These are phyloP conservation scores for Brienomyrus longianalis DNA, from an alignment of 2,113 vertebrate genomes.

Conservation along the genomic window DNA sequence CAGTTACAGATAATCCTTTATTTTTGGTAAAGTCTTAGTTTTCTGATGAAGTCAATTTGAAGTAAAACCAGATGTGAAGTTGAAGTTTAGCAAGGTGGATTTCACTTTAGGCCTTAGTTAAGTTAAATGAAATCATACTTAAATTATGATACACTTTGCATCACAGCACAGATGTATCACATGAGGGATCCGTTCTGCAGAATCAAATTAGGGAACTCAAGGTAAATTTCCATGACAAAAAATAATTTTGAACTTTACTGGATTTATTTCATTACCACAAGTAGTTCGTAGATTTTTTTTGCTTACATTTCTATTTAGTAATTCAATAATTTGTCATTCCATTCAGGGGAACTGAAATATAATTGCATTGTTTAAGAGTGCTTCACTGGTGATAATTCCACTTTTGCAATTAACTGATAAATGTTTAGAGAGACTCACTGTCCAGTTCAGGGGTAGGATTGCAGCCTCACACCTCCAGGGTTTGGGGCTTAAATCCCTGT, in stretches of 20 bases:
- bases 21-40: not conserved
- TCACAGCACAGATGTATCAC: not conserved
- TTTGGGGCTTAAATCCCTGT: not conserved
- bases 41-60: not conserved
- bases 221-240: not conserved
- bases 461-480: not conserved
- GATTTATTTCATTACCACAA: not conserved
- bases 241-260: not conserved
- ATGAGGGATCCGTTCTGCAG: not conserved
- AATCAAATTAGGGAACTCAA: not conserved
- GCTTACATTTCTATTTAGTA: not conserved
- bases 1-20: not conserved
- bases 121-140: too few relatives aligned
- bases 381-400: not conserved
- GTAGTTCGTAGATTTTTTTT: not conserved
- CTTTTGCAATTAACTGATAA: not conserved
- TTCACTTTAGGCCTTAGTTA: not conserved
- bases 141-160: too few relatives aligned
- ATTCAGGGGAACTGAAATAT: not conserved
- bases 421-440: not conserved
- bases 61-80: not conserved
- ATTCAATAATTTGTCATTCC: not conserved
- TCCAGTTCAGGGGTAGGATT: not conserved
- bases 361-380: not conserved
- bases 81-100: not conserved